A percentile compares a stretch with the other conserved stretches of the same genome.
These are phyloP conservation scores for Rhogogaster chlorosoma DNA, from an alignment of 2,888 invertebrate species.

Conservation along the genomic window DNA sequence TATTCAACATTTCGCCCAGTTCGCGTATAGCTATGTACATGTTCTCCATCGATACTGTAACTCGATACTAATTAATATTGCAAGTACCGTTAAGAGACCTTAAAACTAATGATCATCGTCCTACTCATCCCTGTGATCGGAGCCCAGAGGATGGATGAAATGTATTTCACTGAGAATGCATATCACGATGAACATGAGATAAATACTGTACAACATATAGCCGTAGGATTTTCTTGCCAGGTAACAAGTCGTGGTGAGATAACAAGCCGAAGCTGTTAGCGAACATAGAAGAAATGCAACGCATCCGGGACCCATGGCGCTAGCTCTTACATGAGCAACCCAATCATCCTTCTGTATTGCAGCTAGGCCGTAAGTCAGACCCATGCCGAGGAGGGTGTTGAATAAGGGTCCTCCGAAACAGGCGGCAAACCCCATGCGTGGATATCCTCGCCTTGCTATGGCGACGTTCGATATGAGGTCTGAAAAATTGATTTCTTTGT, in stretches of 20 bases:
- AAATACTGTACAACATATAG: slow-evolving; percentile 77
- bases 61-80: neutral
- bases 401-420: slow-evolving; percentile 86
- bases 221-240: slow-evolving; percentile 78
- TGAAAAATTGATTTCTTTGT: slow-evolving; percentile 60
- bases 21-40: neutral
- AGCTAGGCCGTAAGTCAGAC: slow-evolving; percentile 74
- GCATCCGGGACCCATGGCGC: slow-evolving; percentile 77
- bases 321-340: slow-evolving; percentile 70
- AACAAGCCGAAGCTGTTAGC: slow-evolving; percentile 76
- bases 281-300: slow-evolving; percentile 77
- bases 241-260: slow-evolving; percentile 78
- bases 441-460: slow-evolving; percentile 82
- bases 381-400: slow-evolving; percentile 78
- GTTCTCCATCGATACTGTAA: neutral
- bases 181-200: slow-evolving; percentile 78
- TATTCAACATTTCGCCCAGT: neutral
- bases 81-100: neutral
- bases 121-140: slow-evolving; percentile 68
- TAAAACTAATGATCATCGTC: neutral
- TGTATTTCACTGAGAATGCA: slow-evolving; percentile 79
- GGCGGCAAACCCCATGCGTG: slow-evolving; percentile 84
- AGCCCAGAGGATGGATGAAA: slow-evolving; percentile 75
- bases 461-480: slow-evolving; percentile 82
- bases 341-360: slow-evolving; percentile 59